Evolutionary conservation across 2,888 invertebrate species (phyloP).

Genomic region (Prosapia bicincta): DNA sequence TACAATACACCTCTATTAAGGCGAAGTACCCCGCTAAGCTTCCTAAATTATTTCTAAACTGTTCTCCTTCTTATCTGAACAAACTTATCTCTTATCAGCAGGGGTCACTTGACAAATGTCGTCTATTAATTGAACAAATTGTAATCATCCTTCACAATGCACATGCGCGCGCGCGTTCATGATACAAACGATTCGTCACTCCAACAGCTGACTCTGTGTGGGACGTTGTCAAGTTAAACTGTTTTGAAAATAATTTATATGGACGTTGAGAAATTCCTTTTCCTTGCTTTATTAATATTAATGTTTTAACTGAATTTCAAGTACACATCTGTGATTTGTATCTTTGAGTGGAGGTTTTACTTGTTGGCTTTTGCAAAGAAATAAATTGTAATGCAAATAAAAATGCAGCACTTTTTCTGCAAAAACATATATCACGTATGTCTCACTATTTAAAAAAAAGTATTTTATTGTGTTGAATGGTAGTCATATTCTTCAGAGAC

Average conservation of each 20-base stretch:
- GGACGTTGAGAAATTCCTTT: no score
- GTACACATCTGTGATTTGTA: no score
- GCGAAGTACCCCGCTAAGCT: not conserved
- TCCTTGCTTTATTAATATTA: no score
- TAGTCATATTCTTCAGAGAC: no score
- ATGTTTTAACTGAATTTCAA: no score
- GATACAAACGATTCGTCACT: not conserved
- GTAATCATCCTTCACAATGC: not conserved
- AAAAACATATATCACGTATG: no score
- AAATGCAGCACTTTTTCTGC: no score
- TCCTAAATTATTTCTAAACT: not conserved
- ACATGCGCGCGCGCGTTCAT: not conserved
- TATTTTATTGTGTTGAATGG: no score
- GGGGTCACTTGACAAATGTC: not conserved
- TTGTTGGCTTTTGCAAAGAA: no score
- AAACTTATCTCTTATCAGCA: not conserved
- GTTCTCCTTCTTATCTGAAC: not conserved
- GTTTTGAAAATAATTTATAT: not conserved
- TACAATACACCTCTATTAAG: not conserved
- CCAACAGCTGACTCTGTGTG: not conserved
- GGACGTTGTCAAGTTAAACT: not conserved
- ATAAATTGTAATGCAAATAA: no score
- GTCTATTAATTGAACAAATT: not conserved
- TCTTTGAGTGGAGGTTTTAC: no score
- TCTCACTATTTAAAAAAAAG: no score